Conservation (phyloP, 2,888 invertebrate genomes). For the Papilio demoleus region DNA sequence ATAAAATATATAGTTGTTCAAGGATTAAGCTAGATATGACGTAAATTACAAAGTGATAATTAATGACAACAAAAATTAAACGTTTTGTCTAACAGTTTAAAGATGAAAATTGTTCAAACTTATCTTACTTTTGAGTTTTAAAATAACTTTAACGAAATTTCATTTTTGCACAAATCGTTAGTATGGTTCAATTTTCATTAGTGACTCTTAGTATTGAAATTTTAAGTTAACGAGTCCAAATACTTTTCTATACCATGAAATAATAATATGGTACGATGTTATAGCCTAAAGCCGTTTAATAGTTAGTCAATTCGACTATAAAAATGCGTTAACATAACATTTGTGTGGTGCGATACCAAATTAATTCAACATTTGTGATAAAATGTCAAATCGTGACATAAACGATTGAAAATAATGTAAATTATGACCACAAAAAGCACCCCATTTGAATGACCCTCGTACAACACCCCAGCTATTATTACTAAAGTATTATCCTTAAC, state of each 20-base stretch:
- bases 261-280: too few species aligned
- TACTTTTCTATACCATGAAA: background rate
- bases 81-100: conserved; percentile 18
- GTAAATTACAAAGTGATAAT: conserved; percentile 42
- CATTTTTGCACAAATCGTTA: background rate
- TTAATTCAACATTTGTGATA: conserved; percentile 37
- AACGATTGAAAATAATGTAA: conserved; percentile 48
- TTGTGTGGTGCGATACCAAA: background rate
- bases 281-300: too few species aligned
- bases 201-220: conserved; percentile 24
- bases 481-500: conserved; percentile 73
- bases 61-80: conserved; percentile 10
- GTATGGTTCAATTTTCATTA: conserved; percentile 17
- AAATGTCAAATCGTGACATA: conserved; percentile 30
- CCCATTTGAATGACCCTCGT: conserved; percentile 50
- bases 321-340: background rate
- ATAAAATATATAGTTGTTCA: conserved; percentile 52
- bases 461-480: conserved; percentile 74
- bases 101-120: conserved; percentile 14
- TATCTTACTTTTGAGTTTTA: background rate
- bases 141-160: background rate
- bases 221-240: conserved; percentile 26
- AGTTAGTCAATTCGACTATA: background rate
- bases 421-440: conserved; percentile 52
- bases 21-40: conserved; percentile 44